phyloP scores from a whole-genome alignment of 2,797 vertebrate species.

The Heteromormyrus szaboi region DNA sequence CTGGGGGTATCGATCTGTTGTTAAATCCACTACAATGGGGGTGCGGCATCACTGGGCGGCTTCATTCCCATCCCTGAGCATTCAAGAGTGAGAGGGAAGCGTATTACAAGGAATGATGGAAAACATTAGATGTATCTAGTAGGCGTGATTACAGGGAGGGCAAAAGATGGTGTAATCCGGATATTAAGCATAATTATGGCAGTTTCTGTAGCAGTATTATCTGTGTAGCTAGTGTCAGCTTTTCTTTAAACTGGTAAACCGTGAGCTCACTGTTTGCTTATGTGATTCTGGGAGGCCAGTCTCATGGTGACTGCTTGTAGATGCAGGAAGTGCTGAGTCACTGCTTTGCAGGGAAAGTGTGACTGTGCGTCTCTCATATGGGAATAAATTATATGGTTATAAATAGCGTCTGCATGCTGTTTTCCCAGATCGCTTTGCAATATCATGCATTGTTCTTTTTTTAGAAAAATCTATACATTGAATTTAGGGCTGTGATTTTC shows the following conservation, averaged over 20 bases:
- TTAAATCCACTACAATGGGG: neutral
- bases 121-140: neutral
- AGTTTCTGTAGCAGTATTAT: neutral
- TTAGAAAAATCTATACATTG: neutral
- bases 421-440: neutral
- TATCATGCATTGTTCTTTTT: neutral
- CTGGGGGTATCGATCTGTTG: neutral
- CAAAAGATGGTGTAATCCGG: neutral
- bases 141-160: neutral
- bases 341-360: slow-evolving; percentile 38
- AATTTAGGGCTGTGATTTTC: neutral
- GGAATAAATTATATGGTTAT: neutral
- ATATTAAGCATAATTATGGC: neutral
- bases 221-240: neutral
- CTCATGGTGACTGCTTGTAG: slow-evolving; percentile 1
- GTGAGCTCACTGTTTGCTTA: neutral
- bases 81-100: slow-evolving; percentile 17
- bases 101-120: slow-evolving; percentile 25
- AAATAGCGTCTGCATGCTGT: neutral
- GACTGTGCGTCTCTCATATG: slow-evolving; percentile 15
- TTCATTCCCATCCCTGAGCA: slow-evolving; percentile 18
- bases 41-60: slow-evolving; percentile 8
- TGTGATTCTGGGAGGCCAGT: neutral
- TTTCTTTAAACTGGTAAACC: neutral
- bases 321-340: slow-evolving; percentile 31